Base-by-base conservation (phyloP, 2,888 invertebrate species). In the Bombylius major region DNA sequence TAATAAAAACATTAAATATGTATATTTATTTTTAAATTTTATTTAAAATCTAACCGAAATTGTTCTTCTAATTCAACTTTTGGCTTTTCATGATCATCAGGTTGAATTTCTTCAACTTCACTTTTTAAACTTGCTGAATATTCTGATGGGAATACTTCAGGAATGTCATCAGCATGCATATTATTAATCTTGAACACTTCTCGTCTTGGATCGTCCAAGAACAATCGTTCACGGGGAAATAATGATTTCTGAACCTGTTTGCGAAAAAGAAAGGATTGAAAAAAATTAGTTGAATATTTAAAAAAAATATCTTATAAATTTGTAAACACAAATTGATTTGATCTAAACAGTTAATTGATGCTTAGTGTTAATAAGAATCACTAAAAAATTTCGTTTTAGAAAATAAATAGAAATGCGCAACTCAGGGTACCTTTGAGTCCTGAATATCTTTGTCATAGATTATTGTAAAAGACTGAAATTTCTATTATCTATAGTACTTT, bases 31-130 rank as follows among this genome's bases (percentile, higher is more conserved):
- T 23, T 23, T 2, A 23, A 23, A 1, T 23, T 23, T 23, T 23
- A 23, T 23, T 23, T 23, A 23, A 23, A 44, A 32, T 49, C 49
- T 44, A 53, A 58, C 59, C 57, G 55, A 55, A 59, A 62, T 34
- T 53, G 56, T 53, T 61, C 61, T 53, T 62, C 62, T 11, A 61
- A 50, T 44, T 59, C 60, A 23, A 54, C 53, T 33, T 56, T 44
- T 8, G 56, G 49, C 44, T 51, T 49, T 34, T 50, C 31, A 5
- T 44, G 42, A 44, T 58, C 53, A 42, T 46, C 47, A 23, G 54
- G 14, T 57, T 62, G 62, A 53, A 62, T 50, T 23, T 58, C 56
- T 56, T 62, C 62, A 12, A 60, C 58, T 32, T 61, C 57, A 36
- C 31, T 32, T 12, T 54, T 54, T 12, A 54, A n/a, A 14, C 49